Evolutionary conservation across 2,888 invertebrate genomes (phyloP), one percentile per base, ranked within the genome.

Genomic region (Osedax frankpressi): DNA sequence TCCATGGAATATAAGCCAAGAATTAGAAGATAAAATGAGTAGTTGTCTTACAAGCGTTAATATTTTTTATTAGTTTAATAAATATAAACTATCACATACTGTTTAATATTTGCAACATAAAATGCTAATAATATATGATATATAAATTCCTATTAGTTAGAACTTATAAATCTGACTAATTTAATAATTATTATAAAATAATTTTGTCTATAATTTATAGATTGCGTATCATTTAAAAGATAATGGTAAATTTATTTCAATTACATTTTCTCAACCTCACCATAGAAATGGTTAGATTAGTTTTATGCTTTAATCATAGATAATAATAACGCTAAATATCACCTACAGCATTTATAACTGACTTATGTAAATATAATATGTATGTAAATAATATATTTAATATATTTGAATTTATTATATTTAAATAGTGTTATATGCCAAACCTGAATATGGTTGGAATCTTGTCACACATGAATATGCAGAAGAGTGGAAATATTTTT

Each of bases 211-310:
- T n/a, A n/a, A n/a, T n/a, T n/a, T n/a, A n/a, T n/a, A n/a, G n/a
- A n/a, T n/a, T n/a, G n/a, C n/a, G n/a, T n/a, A n/a, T n/a, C n/a
- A n/a, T n/a, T n/a, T n/a, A n/a, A n/a, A n/a, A n/a, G n/a, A n/a
- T n/a, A 75, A 76, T 25, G 84, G 84, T 1, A 77, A 77, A 62
- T 85, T 85, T 75, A 78, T 84, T 70, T 84, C 84, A 0, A 80
- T 86, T 19, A 83, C 85, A n/a, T 86, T 85, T 77, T 81, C 83
- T n/a, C 85, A 84, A 75, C 85, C 85, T 11, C 84, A 85, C 78
- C 85, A 85, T 78, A 80, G 85, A n/a, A 76, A 82, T 19, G 19
- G 44, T 44, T 44, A 44, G 44, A 44, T 44, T 44, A 44, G 6
- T 11, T 44, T 19, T 44, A 44, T 44, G 19, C 19, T 19, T 44